These are phyloP conservation scores for Cheirogaleus medius DNA, from an alignment of 2,113 vertebrate species.

Conservation along the genomic window DNA sequence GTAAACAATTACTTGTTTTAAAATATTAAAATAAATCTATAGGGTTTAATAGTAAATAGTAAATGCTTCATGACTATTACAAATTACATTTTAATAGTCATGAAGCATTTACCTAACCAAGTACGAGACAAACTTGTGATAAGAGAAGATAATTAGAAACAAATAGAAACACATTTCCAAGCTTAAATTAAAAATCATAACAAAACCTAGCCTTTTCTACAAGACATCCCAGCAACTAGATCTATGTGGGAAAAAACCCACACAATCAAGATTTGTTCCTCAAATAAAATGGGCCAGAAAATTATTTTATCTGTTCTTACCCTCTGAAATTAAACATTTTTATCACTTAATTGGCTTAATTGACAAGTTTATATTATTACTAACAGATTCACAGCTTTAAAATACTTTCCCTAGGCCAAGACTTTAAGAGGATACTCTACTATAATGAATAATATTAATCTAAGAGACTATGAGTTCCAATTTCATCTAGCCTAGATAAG, in stretches of 20 bases:
- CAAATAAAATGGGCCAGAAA: not conserved
- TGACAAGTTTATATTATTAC: not conserved
- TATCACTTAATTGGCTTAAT: not conserved
- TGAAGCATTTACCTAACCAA: slow-evolving; percentile 21
- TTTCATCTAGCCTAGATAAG: not conserved
- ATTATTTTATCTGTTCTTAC: not conserved
- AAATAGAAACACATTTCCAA: slow-evolving; percentile 1
- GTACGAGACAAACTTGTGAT: not conserved
- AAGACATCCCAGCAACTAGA: not conserved
- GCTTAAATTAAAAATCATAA: slow-evolving; percentile 27
- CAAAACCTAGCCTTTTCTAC: not conserved
- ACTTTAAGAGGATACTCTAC: not conserved
- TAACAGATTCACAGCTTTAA: not conserved
- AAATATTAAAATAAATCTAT: slow-evolving; percentile 32
- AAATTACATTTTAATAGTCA: not conserved
- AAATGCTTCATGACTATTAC: no score
- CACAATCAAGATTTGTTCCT: not conserved
- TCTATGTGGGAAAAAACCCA: not conserved
- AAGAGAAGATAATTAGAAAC: slow-evolving; percentile 36
- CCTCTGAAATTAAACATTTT: slow-evolving; percentile 25
- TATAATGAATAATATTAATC: not conserved
- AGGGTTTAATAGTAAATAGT: not conserved
- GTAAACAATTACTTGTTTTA: slow-evolving; percentile 7
- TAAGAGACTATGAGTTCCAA: not conserved
- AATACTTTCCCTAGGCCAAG: not conserved